Conservation (phyloP, 2,888 invertebrate genomes). For the Hirtodrosophila alboralis region DNA sequence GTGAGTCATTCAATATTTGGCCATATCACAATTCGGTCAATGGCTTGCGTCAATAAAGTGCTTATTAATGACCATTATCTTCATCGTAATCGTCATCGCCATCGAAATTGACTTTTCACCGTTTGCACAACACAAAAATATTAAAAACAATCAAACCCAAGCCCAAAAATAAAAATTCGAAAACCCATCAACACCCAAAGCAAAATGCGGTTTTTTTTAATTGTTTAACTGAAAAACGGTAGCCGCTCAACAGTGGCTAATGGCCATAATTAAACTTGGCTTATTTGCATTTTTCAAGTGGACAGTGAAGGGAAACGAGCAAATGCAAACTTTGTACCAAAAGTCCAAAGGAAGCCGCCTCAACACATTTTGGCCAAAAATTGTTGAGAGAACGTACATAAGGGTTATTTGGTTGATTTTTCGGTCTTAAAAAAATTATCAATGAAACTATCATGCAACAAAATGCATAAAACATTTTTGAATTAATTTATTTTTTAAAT, state of each 20-base stretch:
- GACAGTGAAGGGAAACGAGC: constrained; percentile 20
- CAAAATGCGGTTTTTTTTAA: background rate
- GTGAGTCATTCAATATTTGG: constrained; percentile 35
- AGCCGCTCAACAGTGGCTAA: constrained; percentile 82
- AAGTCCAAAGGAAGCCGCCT: constrained; percentile 25
- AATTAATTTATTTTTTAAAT: too few relatives aligned
- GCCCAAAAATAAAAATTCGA: constrained; percentile 10
- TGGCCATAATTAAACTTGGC: constrained; percentile 76
- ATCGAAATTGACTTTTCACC: constrained; percentile 18
- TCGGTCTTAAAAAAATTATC: too few relatives aligned
- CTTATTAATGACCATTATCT: constrained; percentile 55
- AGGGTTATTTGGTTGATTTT: too few relatives aligned
- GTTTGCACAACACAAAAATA: constrained; percentile 49
- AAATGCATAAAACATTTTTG: too few relatives aligned
- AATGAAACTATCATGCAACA: too few relatives aligned
- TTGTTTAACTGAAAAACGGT: constrained; percentile 70
- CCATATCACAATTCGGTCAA: constrained; percentile 61
- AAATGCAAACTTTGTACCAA: constrained; percentile 32
- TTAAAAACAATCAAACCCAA: constrained; percentile 1
- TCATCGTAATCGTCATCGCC: too few relatives aligned
- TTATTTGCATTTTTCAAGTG: constrained; percentile 76
- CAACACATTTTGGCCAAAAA: constrained; percentile 9
- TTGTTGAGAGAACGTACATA: too few relatives aligned
- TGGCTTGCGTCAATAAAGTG: constrained; percentile 63
- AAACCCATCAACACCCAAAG: constrained; percentile 13